These are phyloP conservation scores for Orthosia gracilis DNA, from an alignment of 2,888 invertebrate genomes.

Conservation along the genomic window DNA sequence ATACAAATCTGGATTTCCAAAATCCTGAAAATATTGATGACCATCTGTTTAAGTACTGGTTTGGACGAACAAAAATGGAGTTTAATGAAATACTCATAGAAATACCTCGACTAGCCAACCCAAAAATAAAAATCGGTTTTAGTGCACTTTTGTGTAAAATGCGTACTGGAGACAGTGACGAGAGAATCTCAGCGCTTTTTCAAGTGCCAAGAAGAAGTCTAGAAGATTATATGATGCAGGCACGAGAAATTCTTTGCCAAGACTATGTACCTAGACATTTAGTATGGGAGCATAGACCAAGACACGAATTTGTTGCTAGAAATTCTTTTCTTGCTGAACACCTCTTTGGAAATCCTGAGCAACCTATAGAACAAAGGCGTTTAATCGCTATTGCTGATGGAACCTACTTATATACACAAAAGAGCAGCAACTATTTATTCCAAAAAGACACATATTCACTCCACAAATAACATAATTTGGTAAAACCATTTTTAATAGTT, in stretches of 20 bases:
- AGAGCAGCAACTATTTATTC: conserved; percentile 22
- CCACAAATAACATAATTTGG: conserved; percentile 12
- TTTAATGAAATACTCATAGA: too few species aligned
- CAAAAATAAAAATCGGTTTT: too few species aligned
- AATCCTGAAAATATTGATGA: too few species aligned
- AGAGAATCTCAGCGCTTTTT: neutral
- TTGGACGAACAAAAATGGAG: too few species aligned
- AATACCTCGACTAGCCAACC: too few species aligned
- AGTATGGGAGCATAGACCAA: conserved; percentile 8
- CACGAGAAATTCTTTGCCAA: conserved; percentile 11
- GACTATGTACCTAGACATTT: conserved; percentile 10
- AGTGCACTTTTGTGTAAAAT: too few species aligned
- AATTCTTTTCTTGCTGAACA: conserved; percentile 4
- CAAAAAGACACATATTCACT: conserved; percentile 5
- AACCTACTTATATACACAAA: conserved; percentile 29
- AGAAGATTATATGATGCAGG: neutral
- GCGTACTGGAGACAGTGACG: neutral
- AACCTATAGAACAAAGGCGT: conserved; percentile 8
- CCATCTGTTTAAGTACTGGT: too few species aligned
- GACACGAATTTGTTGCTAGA: conserved; percentile 12
- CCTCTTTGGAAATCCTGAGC: conserved; percentile 26
- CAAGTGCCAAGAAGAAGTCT: too few species aligned
- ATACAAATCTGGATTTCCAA: too few species aligned
- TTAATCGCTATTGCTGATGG: conserved; percentile 24
- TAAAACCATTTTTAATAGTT: conserved; percentile 35